Base-by-base conservation (phyloP, 2,113 vertebrate species). In the Brachyistius frenatus region DNA sequence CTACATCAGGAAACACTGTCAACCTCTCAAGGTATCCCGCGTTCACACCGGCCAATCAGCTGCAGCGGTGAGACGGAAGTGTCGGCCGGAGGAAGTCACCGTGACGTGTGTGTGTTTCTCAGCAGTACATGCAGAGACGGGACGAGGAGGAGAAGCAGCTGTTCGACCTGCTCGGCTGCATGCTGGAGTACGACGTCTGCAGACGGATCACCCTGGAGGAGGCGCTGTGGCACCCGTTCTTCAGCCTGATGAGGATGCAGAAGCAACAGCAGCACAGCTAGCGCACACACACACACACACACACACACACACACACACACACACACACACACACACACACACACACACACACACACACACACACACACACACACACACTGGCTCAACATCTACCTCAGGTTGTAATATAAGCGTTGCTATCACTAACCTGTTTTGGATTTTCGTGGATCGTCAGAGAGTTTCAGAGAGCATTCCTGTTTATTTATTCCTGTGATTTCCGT, bases 191-290 rank as follows among this genome's bases (percentile, higher is more conserved):
- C 23, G 97, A 99, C 54, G 95, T 95, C 53, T 50, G 91, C 62
- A 94, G 95, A 70, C 94, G 97, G 80, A 97, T 99, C 89, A 97
- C 95, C 61, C 86, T 97, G 90, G 96, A 98, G 73, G 96, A 98
- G 92, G 97, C 97, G 32, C 86, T 98, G 83, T 95, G 94, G 84
- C 97, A 99, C 88, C 95, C 95, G 30, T 99, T 99, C 88, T 98
- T 99, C 88, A 93, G 93, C 78, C 78, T 93, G 8, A 88, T 92
- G 78, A 94, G 90, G 67, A 64, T 32, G 61, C 67, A 66, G 37
- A 64, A 32, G 31, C 56, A 75, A 23, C 55, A 70, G 35, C 71
- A 79, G 63, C 41, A 6, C 47, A 89, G 78, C 72, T 88, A 83
- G 11, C 84, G 47, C 52, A 15, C 30, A 37, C 35, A 46, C 44